Evolutionary conservation across 2,888 invertebrate species (phyloP), one percentile per base, ranked within the genome.

Genomic region (Lithophane ornitopus): DNA sequence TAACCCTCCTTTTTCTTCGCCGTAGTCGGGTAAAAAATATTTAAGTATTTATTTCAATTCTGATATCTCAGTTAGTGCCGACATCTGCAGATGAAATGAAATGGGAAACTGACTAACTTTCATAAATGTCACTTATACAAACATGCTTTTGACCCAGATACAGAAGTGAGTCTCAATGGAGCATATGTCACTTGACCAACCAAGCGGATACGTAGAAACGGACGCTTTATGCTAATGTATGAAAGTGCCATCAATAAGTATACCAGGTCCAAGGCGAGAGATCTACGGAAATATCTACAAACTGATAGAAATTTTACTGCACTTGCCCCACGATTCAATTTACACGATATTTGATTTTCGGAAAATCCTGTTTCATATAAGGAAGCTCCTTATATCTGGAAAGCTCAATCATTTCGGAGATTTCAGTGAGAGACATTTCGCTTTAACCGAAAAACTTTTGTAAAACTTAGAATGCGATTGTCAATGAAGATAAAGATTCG

Each of bases 101-200:
- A 83, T 46, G 86, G 65, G 80, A 79, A 83, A 79, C 46, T 39
- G 12, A 26, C 54, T 19, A 65, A 82, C 88, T 86, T 86, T 88
- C 87, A 77, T 88, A 80, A 81, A 73, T 87, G 76, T 85, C 80
- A 74, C 74, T 79, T 76, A 78, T 0, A 79, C 80, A 86, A 84
- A 81, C 61, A 80, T 70, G 52, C n/a, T 80, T 81, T 67, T 78
- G 76, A 85, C 87, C 87, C 46, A 82, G 71, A 77, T 74, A 58
- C 66, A 66, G 66, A 71, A 63, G 54, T 59, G 70, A 84, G 56
- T 28, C 74, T 73, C 79, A 78, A 81, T 75, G 71, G 79, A 70
- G 49, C 76, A 86, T 76, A 76, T 54, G 66, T 63, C 78, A 79
- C 72, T 78, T 88, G 83, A 78, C 78, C 68, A 58, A 76, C 85